These are phyloP conservation scores for Geophilus truncorum DNA, from an alignment of 2,888 invertebrate genomes.

Conservation along the genomic window DNA sequence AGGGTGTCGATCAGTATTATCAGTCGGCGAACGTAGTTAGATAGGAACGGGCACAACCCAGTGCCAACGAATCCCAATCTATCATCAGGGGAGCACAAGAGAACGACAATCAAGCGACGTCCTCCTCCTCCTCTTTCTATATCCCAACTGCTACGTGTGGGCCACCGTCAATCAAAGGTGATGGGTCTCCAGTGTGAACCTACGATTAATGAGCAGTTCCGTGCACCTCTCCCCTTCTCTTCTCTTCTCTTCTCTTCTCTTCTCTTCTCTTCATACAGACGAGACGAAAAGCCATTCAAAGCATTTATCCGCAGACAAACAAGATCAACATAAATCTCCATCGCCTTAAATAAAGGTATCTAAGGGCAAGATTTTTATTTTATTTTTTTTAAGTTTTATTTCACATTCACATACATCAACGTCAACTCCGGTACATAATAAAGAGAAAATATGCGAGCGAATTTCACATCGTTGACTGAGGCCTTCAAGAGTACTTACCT, in stretches of 20 bases:
- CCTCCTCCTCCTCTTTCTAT: too few species aligned
- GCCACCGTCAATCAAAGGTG: constrained; percentile 21
- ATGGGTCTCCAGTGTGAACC: not conserved
- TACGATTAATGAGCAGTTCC: constrained; percentile 9
- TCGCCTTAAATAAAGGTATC: not conserved
- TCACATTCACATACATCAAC: not conserved
- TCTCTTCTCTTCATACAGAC: not conserved
- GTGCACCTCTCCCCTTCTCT: not conserved
- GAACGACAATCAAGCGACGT: not conserved
- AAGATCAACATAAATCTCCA: not conserved
- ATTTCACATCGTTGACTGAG: not conserved
- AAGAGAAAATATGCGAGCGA: constrained; percentile 3
- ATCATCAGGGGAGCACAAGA: not conserved
- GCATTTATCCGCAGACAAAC: not conserved
- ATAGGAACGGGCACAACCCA: not conserved
- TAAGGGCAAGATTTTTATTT: not conserved
- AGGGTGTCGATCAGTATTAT: constrained; percentile 18
- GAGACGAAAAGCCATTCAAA: not conserved
- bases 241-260: too few species aligned
- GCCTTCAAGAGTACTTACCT: not conserved
- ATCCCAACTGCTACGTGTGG: not conserved
- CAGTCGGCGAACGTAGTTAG: constrained; percentile 1
- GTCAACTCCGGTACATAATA: not conserved
- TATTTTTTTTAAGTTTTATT: not conserved
- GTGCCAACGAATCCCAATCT: not conserved